Base-by-base conservation (phyloP, 1,140 invertebrate genomes). In the Aphidius gifuensis region DNA sequence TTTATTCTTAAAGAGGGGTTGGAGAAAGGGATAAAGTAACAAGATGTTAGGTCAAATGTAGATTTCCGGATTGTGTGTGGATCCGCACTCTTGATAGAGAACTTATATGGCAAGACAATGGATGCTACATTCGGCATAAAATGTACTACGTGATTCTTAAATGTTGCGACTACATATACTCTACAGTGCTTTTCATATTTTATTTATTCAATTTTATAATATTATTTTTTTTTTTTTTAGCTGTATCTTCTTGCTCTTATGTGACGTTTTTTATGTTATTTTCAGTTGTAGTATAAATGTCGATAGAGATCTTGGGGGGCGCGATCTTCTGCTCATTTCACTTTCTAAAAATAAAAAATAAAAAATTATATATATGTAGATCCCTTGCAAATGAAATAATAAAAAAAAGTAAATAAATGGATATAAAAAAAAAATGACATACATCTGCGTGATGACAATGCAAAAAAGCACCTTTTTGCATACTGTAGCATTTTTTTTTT, bases 81-180 rank as follows among this genome's bases (percentile, higher is more conserved):
- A 78, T 78, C 71, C 71, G 46, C 68, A 68, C 66, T 69, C 73
- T 76, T 77, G 74, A 78, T 78, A 77, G 71, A 77, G 23, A 74
- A 74, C 74, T 71, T 78, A 78, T 78, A 79, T 74, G 77, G 76
- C 71, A 77, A 75, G 68, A 71, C 73, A 78, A 75, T 75, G 74
- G 71, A 74, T 75, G 74, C 60, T 68, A 73, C 71, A 74, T 78
- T 79, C 70, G 70, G 72, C 77, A 78, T 79, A 76, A 79, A 79
- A 32, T 71, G 71, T 69, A 69, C 71, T 78, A 79, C 77, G 77
- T 79, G 77, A 77, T 62, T 5, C 47, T 9, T 23, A 23, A 6
- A 38, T 45, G 8, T 32, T 53, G 23, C 1, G 23, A 32, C 23
- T 32, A 32, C 4, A 32, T 32, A 32, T 32, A 32, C 23, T 3